A percentile compares a stretch with the other conserved stretches of the same genome.
Conservation (phyloP, 2,797 vertebrate genomes). For the Ctenochaetus hawaiiensis region DNA sequence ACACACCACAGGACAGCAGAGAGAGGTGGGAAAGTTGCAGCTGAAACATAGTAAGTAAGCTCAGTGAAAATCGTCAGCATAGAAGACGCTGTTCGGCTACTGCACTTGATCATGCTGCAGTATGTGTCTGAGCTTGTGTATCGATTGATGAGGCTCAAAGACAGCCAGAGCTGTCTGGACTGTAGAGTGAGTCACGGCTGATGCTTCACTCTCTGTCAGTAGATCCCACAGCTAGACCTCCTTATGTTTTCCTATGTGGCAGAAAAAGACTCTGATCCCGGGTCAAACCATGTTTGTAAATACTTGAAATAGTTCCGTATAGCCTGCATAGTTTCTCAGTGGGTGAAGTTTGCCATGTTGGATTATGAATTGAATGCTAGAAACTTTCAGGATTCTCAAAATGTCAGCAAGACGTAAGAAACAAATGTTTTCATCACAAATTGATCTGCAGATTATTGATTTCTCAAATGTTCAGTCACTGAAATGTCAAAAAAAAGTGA, state of each 20-base stretch:
- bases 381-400: slow-evolving; percentile 30
- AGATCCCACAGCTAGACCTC: slow-evolving; percentile 14
- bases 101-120: slow-evolving; percentile 42
- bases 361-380: slow-evolving; percentile 11
- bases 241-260: slow-evolving; percentile 8
- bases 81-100: slow-evolving; percentile 32
- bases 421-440: not conserved
- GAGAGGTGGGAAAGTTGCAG: slow-evolving; percentile 65
- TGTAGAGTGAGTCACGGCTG: slow-evolving; percentile 65
- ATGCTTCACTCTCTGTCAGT: slow-evolving; percentile 35
- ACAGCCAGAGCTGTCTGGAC: slow-evolving; percentile 57
- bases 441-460: not conserved
- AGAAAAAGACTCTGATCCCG: slow-evolving; percentile 11
- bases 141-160: slow-evolving; percentile 46
- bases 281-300: slow-evolving; percentile 4
- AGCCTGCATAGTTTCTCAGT: not conserved
- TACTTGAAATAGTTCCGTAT: slow-evolving; percentile 11
- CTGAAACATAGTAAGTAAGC: slow-evolving; percentile 64
- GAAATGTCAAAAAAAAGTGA: slow-evolving; percentile 10
- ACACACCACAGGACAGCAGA: slow-evolving; percentile 58
- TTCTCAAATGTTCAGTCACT: not conserved
- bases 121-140: slow-evolving; percentile 42
- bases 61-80: slow-evolving; percentile 15
- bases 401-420: not conserved
- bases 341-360: not conserved